Percentiles rank a stretch among this genome's conserved stretches.
phyloP scores from a whole-genome alignment of 1,140 invertebrate genomes.

The Platorchestia sp. region DNA sequence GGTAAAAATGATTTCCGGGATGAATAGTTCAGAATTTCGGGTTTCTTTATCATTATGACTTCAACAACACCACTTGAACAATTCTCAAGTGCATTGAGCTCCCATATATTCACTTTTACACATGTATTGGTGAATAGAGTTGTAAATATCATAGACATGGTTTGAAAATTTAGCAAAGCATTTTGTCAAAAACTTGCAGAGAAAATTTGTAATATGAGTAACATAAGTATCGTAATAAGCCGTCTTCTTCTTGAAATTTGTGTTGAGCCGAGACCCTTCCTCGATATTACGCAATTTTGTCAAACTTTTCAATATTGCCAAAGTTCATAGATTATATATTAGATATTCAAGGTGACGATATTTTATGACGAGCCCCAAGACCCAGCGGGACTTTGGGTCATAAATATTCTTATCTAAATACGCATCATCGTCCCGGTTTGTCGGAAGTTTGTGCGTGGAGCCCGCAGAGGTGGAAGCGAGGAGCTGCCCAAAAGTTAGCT shows the following conservation, averaged over 20 bases:
- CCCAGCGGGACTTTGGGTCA: neutral
- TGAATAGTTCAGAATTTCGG: too few species aligned
- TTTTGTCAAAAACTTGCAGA: neutral
- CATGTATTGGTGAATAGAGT: neutral
- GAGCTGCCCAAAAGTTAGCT: neutral
- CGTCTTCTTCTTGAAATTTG: slow-evolving; percentile 3
- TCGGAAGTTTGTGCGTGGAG: neutral
- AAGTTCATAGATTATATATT: slow-evolving; percentile 37
- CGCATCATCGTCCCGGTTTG: neutral
- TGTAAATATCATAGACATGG: neutral
- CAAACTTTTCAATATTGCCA: slow-evolving; percentile 35
- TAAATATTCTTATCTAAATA: slow-evolving; percentile 37
- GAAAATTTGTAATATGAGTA: neutral
- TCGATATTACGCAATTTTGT: slow-evolving; percentile 12
- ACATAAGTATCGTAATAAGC: slow-evolving; percentile 1
- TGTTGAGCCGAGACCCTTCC: neutral
- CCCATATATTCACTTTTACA: neutral
- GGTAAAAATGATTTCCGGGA: neutral
- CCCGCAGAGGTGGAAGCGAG: neutral
- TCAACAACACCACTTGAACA: too few species aligned
- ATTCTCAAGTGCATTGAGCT: neutral
- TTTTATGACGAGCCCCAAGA: neutral
- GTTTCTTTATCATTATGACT: too few species aligned
- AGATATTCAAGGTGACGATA: slow-evolving; percentile 24
- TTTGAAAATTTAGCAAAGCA: neutral